Evolutionary conservation across 2,113 vertebrate genomes (phyloP).

Genomic region (Australoheros scitulus): DNA sequence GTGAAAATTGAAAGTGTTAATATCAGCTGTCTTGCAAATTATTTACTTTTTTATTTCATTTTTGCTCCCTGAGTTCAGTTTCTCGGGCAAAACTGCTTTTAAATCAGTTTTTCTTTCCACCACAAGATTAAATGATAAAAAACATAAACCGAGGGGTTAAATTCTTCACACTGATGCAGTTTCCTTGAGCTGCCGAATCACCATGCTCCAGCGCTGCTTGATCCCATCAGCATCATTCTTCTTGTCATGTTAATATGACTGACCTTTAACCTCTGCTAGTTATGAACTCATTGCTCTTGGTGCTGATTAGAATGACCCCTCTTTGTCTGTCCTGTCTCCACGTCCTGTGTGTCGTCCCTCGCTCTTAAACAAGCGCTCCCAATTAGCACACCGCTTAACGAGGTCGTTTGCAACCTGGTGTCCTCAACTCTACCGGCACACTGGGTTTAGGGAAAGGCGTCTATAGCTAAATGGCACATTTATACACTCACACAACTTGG

Average conservation of each 20-base stretch:
- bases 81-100: neutral
- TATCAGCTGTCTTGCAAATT: neutral
- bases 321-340: neutral
- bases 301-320: neutral
- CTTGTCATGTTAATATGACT: neutral
- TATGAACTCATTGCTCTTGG: constrained; percentile 8
- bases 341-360: constrained; percentile 8
- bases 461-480: constrained; percentile 57
- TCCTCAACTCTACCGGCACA: constrained; percentile 12
- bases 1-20: neutral
- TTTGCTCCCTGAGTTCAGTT: neutral
- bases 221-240: neutral
- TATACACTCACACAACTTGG: constrained; percentile 5
- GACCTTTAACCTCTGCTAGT: constrained; percentile 34
- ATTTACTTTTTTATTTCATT: neutral
- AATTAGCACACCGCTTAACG: constrained; percentile 61
- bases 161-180: accelerated
- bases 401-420: constrained; percentile 72
- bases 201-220: neutral
- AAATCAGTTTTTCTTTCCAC: neutral
- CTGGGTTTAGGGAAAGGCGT: constrained; percentile 6
- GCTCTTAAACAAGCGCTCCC: constrained; percentile 59
- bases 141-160: neutral
- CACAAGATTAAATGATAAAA: neutral
- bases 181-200: neutral